These are phyloP conservation scores for Ctenochaetus hawaiiensis DNA, from an alignment of 2,797 vertebrate genomes.

Conservation along the genomic window DNA sequence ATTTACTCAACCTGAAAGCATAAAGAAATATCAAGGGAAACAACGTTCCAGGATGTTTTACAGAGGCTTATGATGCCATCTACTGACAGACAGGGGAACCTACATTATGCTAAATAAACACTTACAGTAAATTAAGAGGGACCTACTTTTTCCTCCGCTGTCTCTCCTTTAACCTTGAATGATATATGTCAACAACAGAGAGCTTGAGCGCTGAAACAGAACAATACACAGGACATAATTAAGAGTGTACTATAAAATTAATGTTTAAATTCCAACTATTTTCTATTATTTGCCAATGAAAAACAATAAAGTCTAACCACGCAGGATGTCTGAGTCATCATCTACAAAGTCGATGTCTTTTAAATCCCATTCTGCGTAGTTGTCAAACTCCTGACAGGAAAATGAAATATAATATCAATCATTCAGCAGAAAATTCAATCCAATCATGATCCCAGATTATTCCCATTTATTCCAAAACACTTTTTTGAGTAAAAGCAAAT, in stretches of 20 bases:
- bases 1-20: constrained; percentile 42
- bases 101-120: constrained; percentile 33
- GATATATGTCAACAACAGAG: constrained; percentile 98
- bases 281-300: not conserved
- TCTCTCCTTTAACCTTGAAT: constrained; percentile 96
- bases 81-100: constrained; percentile 53
- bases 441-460: not conserved
- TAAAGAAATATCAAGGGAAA: not conserved
- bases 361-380: constrained; percentile 99
- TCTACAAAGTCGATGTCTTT: constrained; percentile 99
- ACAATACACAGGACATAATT: not conserved
- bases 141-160: constrained; percentile 98
- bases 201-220: constrained; percentile 93
- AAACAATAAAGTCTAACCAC: constrained; percentile 79
- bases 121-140: constrained; percentile 17
- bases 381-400: constrained; percentile 94
- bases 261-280: rapidly evolving
- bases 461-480: not conserved
- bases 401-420: constrained; percentile 10
- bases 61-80: constrained; percentile 59
- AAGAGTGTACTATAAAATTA: not conserved
- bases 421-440: not conserved
- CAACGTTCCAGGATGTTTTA: not conserved
- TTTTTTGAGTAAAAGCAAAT: constrained; percentile 13
- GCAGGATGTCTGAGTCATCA: constrained; percentile 97